Evolutionary conservation across 2,113 vertebrate species (phyloP).

Genomic region (Fukomys damarensis): DNA sequence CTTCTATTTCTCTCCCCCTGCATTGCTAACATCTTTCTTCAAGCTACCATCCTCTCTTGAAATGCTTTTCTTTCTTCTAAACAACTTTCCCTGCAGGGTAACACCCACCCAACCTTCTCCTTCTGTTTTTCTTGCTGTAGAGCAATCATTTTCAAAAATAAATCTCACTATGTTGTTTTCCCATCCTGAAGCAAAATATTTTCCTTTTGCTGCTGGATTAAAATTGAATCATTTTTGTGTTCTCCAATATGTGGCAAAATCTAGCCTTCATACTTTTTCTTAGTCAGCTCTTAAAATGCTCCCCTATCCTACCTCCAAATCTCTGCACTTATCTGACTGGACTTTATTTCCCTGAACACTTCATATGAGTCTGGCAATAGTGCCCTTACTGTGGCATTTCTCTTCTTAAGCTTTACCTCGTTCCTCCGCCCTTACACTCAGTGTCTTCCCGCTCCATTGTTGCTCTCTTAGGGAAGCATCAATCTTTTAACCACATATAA

Average conservation of each 20-base stretch:
- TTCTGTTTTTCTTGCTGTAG: not conserved
- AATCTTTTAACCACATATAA: not conserved
- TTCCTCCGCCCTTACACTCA: not conserved
- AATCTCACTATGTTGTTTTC: not conserved
- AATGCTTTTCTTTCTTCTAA: not conserved
- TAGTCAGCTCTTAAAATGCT: not conserved
- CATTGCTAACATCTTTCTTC: not conserved
- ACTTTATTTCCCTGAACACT: not conserved
- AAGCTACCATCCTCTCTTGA: not conserved
- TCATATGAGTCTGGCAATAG: not conserved
- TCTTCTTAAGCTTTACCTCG: not conserved
- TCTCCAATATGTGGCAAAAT: not conserved
- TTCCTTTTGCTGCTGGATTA: not conserved
- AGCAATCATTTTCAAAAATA: not conserved
- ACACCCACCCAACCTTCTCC: not conserved
- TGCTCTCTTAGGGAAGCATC: not conserved
- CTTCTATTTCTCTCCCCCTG: not conserved
- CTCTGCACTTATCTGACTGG: not conserved
- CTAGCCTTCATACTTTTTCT: not conserved
- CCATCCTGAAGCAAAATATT: not conserved
- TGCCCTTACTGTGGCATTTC: not conserved
- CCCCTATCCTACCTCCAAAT: not conserved
- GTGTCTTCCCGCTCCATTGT: not conserved
- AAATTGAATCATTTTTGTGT: not conserved
- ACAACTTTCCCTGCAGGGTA: not conserved